phyloP scores from a whole-genome alignment of 2,888 invertebrate genomes.

The Cactoblastis cactorum region DNA sequence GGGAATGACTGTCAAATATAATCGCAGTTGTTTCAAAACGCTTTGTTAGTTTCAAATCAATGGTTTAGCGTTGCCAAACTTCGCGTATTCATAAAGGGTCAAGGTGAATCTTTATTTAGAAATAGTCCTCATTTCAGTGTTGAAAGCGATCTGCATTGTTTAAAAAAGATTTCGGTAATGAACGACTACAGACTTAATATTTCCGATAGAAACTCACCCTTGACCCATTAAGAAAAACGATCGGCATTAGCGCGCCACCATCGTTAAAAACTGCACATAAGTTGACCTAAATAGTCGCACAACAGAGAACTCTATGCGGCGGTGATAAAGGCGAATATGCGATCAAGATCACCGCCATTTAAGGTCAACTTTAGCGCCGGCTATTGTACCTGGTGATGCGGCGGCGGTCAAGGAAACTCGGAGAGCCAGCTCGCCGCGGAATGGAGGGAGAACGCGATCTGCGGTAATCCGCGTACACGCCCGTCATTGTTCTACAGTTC shows the following conservation, averaged over 20 bases:
- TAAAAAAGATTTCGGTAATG: no score
- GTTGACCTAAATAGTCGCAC: background rate
- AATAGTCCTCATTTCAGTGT: no score
- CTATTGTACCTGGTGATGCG: constrained; percentile 97
- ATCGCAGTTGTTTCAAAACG: constrained; percentile 4
- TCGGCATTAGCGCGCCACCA: no score
- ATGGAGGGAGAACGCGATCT: constrained; percentile 91
- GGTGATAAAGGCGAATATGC: background rate
- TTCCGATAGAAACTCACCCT: no score
- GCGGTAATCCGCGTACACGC: constrained; percentile 77
- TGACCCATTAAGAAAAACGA: no score
- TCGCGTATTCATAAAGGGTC: background rate
- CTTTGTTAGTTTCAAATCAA: constrained; percentile 16
- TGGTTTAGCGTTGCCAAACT: constrained; percentile 15
- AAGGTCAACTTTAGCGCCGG: no score
- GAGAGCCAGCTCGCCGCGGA: constrained; percentile 94
- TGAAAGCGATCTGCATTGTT: no score
- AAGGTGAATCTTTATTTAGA: background rate
- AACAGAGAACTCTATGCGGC: no score
- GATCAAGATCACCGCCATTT: no score
- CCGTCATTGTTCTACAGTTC: constrained; percentile 68
- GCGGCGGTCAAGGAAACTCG: constrained; percentile 94
- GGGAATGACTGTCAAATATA: background rate
- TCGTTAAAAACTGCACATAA: no score
- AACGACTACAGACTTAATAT: no score